Evolutionary conservation across 64 coral and sea anemone species (phyloP).

Genomic region (Montipora sp.): DNA sequence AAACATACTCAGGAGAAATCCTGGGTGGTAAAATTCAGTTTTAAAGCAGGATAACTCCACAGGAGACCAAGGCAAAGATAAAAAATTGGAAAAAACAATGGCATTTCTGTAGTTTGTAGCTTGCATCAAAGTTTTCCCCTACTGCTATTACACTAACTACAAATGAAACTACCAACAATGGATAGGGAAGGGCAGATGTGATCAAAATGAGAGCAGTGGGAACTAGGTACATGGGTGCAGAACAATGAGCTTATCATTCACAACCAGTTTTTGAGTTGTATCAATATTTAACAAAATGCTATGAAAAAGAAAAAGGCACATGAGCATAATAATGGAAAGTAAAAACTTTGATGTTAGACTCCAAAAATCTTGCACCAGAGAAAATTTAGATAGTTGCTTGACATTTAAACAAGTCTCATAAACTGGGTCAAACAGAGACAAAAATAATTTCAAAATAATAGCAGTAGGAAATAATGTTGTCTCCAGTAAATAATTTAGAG

Average conservation of each 20-base stretch:
- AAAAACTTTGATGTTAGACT: too few relatives aligned
- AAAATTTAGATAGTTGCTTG: background rate
- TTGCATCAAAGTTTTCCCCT: background rate
- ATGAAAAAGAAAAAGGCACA: too few relatives aligned
- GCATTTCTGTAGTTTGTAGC: slow-evolving; percentile 5
- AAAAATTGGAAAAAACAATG: background rate
- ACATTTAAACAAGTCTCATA: background rate
- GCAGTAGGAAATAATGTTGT: background rate
- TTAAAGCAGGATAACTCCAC: slow-evolving; percentile 3
- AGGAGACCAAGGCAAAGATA: background rate
- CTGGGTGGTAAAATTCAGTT: slow-evolving; percentile 26
- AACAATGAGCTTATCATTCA: too few relatives aligned
- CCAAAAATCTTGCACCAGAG: too few relatives aligned
- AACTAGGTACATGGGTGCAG: too few relatives aligned
- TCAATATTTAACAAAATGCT: too few relatives aligned
- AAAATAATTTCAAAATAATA: slow-evolving; percentile 5
- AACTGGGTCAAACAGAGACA: slow-evolving; percentile 1
- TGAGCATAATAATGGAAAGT: too few relatives aligned
- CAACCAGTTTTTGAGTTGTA: too few relatives aligned
- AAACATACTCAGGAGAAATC: slow-evolving; percentile 5
- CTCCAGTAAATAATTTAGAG: background rate
- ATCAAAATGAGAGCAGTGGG: too few relatives aligned
- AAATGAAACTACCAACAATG: too few relatives aligned
- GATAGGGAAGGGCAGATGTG: too few relatives aligned
- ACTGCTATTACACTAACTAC: too few relatives aligned